These are phyloP conservation scores for Pandemis corylana DNA, from an alignment of 2,888 invertebrate genomes.

Conservation along the genomic window DNA sequence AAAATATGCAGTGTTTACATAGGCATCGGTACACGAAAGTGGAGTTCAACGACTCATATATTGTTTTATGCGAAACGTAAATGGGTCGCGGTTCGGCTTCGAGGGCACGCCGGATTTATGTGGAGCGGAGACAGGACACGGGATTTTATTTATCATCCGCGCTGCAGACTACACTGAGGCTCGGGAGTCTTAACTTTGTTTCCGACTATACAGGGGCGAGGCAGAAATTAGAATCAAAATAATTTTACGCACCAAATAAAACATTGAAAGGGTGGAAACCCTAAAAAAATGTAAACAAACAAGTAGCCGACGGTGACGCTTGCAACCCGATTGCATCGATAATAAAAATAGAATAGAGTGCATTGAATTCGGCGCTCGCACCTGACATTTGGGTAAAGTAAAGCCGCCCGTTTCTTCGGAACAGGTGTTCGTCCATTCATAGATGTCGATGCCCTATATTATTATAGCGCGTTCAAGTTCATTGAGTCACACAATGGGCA, in stretches of 20 bases:
- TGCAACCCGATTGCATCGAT: conserved; percentile 52
- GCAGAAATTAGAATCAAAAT: background rate
- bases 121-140: conserved; percentile 57
- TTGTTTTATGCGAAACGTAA: conserved; percentile 80
- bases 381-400: conserved; percentile 63
- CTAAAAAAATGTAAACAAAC: conserved; percentile 56
- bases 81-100: conserved; percentile 77
- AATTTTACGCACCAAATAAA: conserved; percentile 39
- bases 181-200: background rate
- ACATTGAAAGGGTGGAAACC: conserved; percentile 46
- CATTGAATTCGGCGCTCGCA: conserved; percentile 68
- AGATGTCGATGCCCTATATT: conserved; percentile 82
- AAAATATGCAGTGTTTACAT: conserved; percentile 79
- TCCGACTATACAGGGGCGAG: background rate
- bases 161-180: background rate
- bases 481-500: conserved; percentile 78
- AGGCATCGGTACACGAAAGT: conserved; percentile 62
- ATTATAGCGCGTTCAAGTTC: conserved; percentile 79
- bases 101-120: conserved; percentile 69
- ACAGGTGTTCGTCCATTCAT: conserved; percentile 76
- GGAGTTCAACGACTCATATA: conserved; percentile 80
- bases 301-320: conserved; percentile 48
- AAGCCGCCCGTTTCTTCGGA: conserved; percentile 67
- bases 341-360: conserved; percentile 66
- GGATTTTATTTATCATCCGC: conserved; percentile 40